Evolutionary conservation across 2,888 invertebrate genomes (phyloP).

Genomic region (Euplexia lucipara): DNA sequence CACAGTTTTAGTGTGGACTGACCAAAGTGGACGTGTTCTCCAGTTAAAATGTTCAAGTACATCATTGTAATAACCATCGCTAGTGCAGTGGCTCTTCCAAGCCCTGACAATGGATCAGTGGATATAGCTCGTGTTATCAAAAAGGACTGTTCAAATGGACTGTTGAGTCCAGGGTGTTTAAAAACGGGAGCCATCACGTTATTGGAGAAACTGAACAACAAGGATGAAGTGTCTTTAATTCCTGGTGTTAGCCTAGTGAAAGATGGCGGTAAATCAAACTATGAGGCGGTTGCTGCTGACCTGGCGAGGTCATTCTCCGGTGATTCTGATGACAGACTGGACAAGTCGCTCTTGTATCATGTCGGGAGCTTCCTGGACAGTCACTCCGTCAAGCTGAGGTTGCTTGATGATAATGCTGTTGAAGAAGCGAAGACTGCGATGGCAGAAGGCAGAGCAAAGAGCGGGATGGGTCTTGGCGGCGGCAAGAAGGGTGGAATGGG

Average conservation of each 20-base stretch:
- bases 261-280: conserved; percentile 92
- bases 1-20: conserved; percentile 70
- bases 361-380: conserved; percentile 93
- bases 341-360: conserved; percentile 93
- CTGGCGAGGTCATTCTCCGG: conserved; percentile 93
- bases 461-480: conserved; percentile 76
- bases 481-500: conserved; percentile 86
- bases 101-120: conserved; percentile 67
- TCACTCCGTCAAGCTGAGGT: conserved; percentile 93
- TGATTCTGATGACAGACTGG: conserved; percentile 93
- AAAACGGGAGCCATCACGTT: conserved; percentile 78
- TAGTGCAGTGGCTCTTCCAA: conserved; percentile 72
- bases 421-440: conserved; percentile 88
- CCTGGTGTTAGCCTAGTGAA: conserved; percentile 92
- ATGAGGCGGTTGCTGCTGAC: conserved; percentile 89
- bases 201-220: conserved; percentile 74
- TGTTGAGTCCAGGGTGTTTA: conserved; percentile 76
- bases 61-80: conserved; percentile 63
- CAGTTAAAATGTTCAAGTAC: conserved; percentile 73
- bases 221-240: conserved; percentile 74
- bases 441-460: conserved; percentile 83
- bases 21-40: conserved; percentile 68
- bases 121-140: conserved; percentile 68
- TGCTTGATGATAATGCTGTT: conserved; percentile 91
- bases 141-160: conserved; percentile 77